Base-by-base conservation (phyloP, 2,888 invertebrate genomes). In the Tupiocoris notatus region DNA sequence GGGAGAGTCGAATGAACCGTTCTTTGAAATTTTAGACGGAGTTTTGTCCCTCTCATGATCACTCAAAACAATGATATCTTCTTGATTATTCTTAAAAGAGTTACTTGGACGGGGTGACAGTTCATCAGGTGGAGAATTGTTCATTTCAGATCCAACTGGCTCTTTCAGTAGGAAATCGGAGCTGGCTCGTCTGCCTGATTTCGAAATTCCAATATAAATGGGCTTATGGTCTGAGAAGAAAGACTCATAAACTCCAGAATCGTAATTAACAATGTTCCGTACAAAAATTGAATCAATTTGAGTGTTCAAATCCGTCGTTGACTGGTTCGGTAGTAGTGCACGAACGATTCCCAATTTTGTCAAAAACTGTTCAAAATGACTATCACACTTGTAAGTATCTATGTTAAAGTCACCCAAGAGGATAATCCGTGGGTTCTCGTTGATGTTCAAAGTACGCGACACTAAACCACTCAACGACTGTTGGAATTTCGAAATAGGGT, bases 231-330 rank as follows among this genome's bases (percentile, higher is more conserved):
- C 39, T 21, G 63, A 63, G 20, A 21, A 63, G 16, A 21, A 17
- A 2, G 63, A 63, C 21, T 63, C 63, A 21, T 63, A 63, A 22
- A 7, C 7, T 7, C 63, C 63, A 7, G 63, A 18, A 21, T 18
- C 6, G 21, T 18, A 63, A 7, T 9, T 7, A 18, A 18, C 6
- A 3, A 21, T 7, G 3, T 9, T 63, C 20, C 21, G 17, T 2
- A 63, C 22, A 9, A 9, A 63, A 7, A 63, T 63, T 2, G 63
- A 7, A 21, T 63, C 63, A 22, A 63, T 63, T 21, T 63, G 63
- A 16, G 63, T 63, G 63, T 18, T 21, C 20, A 63, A 21, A 21
- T 63, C 63, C 9, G 63, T 63, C 3, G 63, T 63, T 7, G 63
- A 16, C 6, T 3, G 9, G 1, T 21, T 21, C 20, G 63, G 7